Evolutionary conservation across 2,797 vertebrate genomes (phyloP).

Genomic region (Natrix natrix): DNA sequence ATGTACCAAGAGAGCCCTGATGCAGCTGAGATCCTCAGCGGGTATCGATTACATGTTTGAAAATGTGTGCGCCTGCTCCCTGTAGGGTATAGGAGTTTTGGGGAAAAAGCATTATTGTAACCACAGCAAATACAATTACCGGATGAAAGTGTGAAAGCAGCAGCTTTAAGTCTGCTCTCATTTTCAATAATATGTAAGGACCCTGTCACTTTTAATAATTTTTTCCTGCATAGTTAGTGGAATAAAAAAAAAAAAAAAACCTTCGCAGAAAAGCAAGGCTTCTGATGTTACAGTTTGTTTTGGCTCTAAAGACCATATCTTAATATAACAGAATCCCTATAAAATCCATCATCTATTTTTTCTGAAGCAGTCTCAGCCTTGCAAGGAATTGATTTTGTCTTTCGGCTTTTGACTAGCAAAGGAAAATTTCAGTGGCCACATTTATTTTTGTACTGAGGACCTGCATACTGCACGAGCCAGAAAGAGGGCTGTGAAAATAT

Average conservation of each 20-base stretch:
- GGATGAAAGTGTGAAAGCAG: neutral
- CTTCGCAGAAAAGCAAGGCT: slow-evolving; percentile 35
- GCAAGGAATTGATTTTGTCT: slow-evolving; percentile 1
- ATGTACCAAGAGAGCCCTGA: neutral
- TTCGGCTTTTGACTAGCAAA: neutral
- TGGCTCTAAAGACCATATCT: slow-evolving; percentile 30
- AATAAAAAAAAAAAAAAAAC: slow-evolving; percentile 3
- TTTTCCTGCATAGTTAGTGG: slow-evolving; percentile 18
- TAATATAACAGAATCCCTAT: slow-evolving; percentile 30
- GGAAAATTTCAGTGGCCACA: neutral
- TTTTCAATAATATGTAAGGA: slow-evolving; percentile 16
- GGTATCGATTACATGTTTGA: neutral
- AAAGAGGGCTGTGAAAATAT: neutral
- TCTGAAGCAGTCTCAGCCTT: slow-evolving; percentile 30
- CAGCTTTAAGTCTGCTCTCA: neutral
- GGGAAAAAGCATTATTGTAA: neutral
- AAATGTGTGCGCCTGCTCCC: neutral
- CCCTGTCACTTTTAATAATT: neutral
- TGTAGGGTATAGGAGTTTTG: neutral
- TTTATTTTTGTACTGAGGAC: slow-evolving; percentile 10
- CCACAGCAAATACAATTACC: neutral
- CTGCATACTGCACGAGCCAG: neutral
- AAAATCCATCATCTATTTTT: slow-evolving; percentile 8
- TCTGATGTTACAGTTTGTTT: slow-evolving; percentile 44
- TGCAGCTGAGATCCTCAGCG: neutral